These are phyloP conservation scores for Timema cristinae DNA, from an alignment of 2,888 invertebrate genomes.

Conservation along the genomic window DNA sequence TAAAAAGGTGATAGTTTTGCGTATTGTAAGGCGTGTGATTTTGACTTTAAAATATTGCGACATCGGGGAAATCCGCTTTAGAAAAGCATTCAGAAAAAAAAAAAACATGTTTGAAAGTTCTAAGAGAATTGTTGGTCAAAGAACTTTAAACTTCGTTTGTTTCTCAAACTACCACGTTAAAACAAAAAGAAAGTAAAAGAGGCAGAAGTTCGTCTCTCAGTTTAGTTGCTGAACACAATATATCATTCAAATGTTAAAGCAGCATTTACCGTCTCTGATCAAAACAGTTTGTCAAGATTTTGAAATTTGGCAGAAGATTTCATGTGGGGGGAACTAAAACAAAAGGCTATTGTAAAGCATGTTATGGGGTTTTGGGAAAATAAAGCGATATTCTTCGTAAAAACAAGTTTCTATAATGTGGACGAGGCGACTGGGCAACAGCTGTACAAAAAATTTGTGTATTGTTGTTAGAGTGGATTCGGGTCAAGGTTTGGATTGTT, in stretches of 20 bases:
- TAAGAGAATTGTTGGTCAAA: neutral
- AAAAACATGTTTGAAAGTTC: neutral
- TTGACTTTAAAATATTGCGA: neutral
- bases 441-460: constrained; percentile 35
- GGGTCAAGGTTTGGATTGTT: neutral
- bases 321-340: constrained; percentile 32
- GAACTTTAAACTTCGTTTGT: constrained; percentile 2
- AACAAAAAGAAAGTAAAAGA: neutral
- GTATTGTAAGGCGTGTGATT: too few species aligned
- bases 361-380: constrained; percentile 29
- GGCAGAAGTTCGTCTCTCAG: too few species aligned
- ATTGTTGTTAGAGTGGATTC: too few species aligned
- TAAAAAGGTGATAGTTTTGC: neutral
- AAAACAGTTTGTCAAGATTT: constrained; percentile 33
- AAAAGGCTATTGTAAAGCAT: constrained; percentile 32
- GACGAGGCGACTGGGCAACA: constrained; percentile 37
- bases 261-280: constrained; percentile 33
- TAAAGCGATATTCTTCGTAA: constrained; percentile 29
- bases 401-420: constrained; percentile 32
- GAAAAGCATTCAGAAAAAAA: constrained; percentile 1
- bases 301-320: constrained; percentile 32
- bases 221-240: constrained; percentile 13
- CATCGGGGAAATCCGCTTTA: neutral
- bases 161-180: constrained; percentile 6
- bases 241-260: constrained; percentile 33